phyloP scores from a whole-genome alignment of 2,113 vertebrate genomes.

The Choloepus hoffmanni region DNA sequence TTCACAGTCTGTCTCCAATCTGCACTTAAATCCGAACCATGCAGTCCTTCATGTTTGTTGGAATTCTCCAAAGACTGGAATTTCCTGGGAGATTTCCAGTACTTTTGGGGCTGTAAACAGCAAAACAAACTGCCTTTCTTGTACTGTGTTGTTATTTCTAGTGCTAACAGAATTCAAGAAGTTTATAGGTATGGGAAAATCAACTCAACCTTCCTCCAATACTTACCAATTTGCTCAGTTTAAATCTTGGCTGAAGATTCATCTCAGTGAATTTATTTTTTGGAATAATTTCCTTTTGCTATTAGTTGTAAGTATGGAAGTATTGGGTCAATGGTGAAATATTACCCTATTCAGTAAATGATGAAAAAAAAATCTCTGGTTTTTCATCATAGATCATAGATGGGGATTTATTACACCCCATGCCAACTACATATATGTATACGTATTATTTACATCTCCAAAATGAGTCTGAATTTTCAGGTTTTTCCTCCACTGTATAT shows the following conservation, averaged over 20 bases:
- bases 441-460: not conserved
- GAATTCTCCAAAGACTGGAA: constrained; percentile 81
- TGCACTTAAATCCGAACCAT: constrained; percentile 71
- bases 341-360: not conserved
- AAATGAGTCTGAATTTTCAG: not conserved
- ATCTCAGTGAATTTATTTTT: constrained; percentile 4
- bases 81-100: constrained; percentile 79
- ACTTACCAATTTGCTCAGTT: constrained; percentile 56
- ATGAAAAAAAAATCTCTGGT: not conserved
- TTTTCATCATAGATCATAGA: not conserved
- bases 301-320: constrained; percentile 40
- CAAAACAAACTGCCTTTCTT: constrained; percentile 74
- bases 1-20: constrained; percentile 74
- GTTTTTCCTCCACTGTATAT: not conserved
- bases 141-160: constrained; percentile 62
- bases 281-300: not conserved
- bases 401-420: not conserved
- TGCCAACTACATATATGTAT: not conserved
- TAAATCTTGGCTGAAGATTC: constrained; percentile 46
- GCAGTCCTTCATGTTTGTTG: constrained; percentile 74
- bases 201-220: constrained; percentile 19
- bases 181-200: constrained; percentile 53
- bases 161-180: constrained; percentile 65
- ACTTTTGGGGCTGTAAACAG: constrained; percentile 69
- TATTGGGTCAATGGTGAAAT: constrained; percentile 37